phyloP scores from a whole-genome alignment of 2,113 vertebrate genomes.

The Tychaedon coryphoeus region DNA sequence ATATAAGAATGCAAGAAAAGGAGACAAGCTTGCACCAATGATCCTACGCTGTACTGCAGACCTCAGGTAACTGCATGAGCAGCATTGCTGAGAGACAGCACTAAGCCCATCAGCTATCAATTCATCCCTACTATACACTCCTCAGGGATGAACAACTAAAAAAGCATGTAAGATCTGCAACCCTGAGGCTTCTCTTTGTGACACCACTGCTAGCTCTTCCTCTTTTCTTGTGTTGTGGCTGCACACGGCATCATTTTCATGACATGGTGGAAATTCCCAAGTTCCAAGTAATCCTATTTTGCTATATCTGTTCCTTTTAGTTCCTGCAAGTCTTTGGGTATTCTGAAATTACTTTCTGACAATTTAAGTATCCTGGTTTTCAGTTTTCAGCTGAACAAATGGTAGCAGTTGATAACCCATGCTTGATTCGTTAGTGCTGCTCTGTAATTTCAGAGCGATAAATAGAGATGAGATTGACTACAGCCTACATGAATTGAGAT shows the following conservation, averaged over 20 bases:
- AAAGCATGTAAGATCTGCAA: not conserved
- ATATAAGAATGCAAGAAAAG: not conserved
- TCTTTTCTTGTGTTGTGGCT: not conserved
- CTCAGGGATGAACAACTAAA: not conserved
- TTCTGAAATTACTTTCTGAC: not conserved
- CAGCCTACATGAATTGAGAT: not conserved
- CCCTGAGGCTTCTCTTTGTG: not conserved
- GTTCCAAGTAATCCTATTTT: constrained; percentile 39
- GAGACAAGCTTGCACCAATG: not conserved
- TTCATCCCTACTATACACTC: not conserved
- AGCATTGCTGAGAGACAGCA: not conserved
- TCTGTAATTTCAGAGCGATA: not conserved
- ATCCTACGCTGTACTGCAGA: not conserved
- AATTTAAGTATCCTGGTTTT: not conserved
- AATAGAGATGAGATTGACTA: not conserved
- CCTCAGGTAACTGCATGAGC: not conserved
- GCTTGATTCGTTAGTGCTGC: not conserved
- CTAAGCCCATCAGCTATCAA: not conserved
- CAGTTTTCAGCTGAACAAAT: not conserved
- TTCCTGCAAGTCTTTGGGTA: not conserved
- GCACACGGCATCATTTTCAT: not conserved
- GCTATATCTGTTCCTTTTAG: constrained; percentile 8
- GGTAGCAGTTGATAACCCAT: not conserved
- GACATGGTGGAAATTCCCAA: constrained; percentile 5
- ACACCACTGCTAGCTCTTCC: not conserved